Conservation (phyloP, 2,888 invertebrate genomes). For the Dioctria linearis region DNA sequence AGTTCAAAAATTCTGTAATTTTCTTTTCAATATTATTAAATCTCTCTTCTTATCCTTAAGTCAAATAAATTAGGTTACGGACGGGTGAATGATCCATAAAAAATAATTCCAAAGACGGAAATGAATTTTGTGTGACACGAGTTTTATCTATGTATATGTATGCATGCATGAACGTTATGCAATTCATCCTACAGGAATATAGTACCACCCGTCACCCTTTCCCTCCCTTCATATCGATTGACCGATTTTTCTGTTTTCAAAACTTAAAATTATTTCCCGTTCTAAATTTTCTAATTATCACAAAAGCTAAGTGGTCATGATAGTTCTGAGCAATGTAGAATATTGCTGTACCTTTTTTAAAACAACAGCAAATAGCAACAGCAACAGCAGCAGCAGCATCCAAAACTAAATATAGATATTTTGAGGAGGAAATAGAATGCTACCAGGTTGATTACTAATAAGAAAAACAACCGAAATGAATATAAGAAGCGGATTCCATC, state of each 20-base stretch:
- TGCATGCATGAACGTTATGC: neutral
- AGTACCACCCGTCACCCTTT: neutral
- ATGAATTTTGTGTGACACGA: neutral
- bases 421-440: constrained; percentile 13
- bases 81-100: neutral
- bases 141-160: no score
- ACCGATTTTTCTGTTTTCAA: neutral
- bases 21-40: neutral
- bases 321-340: no score
- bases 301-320: no score
- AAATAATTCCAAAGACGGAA: constrained; percentile 1
- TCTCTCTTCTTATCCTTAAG: neutral
- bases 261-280: neutral
- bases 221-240: neutral
- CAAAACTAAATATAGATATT: neutral
- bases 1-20: no score
- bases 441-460: neutral
- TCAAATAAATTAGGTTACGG: neutral
- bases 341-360: no score
- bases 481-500: neutral
- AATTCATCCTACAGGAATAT: neutral
- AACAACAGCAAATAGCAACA: no score
- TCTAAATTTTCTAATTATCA: neutral
- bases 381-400: neutral
- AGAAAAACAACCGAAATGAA: constrained; percentile 6